These are phyloP conservation scores for Perccottus glenii DNA, from an alignment of 2,113 vertebrate species.

Conservation along the genomic window DNA sequence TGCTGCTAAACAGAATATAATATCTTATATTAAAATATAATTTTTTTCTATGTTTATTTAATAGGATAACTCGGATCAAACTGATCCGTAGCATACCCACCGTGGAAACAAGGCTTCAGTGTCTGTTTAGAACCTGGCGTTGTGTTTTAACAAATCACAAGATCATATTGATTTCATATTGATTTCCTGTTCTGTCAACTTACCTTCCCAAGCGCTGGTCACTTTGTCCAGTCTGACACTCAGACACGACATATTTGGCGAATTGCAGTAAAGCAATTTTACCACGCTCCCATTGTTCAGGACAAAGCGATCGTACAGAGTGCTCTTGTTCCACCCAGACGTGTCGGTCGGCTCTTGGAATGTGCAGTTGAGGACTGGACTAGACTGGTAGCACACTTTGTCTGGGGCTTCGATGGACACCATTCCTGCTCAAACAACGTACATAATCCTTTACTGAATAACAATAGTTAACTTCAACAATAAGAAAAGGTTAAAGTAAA, in stretches of 20 bases:
- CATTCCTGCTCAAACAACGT: conserved; percentile 55
- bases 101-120: too few species aligned
- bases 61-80: too few species aligned
- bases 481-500: too few species aligned
- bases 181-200: conserved; percentile 8
- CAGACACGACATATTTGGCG: not conserved
- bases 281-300: conserved; percentile 27
- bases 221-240: rapidly evolving
- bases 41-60: too few species aligned
- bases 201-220: conserved; percentile 66
- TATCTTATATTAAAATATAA: too few species aligned
- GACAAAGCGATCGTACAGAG: rapidly evolving
- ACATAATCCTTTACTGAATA: not conserved
- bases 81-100: too few species aligned
- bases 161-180: too few species aligned
- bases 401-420: conserved; percentile 38
- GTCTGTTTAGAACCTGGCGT: too few species aligned
- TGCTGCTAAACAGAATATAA: too few species aligned
- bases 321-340: conserved; percentile 32
- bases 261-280: rapidly evolving
- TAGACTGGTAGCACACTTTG: conserved; percentile 32
- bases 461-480: not conserved
- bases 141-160: too few species aligned
- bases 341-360: not conserved
- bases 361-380: conserved; percentile 24